A percentile compares a stretch with the other conserved stretches of the same genome.
Conservation (phyloP, 2,113 vertebrate genomes). For the Tetrao urogallus region DNA sequence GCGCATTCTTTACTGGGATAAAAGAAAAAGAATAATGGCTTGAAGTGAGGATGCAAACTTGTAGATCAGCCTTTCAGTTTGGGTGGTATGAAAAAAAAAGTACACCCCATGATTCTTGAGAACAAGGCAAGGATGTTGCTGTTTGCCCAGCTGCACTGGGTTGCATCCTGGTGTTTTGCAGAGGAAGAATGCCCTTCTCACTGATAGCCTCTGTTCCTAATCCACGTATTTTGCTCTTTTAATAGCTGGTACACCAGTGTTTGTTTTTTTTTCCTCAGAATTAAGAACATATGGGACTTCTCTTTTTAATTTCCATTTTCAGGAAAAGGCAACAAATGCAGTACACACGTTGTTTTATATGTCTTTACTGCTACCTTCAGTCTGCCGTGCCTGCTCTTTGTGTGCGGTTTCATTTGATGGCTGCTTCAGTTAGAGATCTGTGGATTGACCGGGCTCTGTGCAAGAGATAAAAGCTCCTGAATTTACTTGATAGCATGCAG, state of each 20-base stretch:
- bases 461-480: fast-evolving
- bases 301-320: background rate
- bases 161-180: background rate
- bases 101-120: background rate
- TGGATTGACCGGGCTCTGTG: background rate
- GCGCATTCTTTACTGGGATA: background rate
- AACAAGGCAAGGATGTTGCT: background rate
- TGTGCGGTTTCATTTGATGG: background rate
- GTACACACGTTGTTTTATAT: background rate
- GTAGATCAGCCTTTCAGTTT: background rate
- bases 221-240: background rate
- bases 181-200: background rate
- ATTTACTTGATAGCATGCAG: background rate
- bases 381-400: background rate
- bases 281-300: background rate
- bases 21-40: background rate
- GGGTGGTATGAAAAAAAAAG: background rate
- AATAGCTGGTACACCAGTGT: background rate
- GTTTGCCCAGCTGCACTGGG: background rate
- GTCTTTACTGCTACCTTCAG: background rate
- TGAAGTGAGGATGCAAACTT: background rate
- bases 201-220: background rate
- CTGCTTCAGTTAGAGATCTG: background rate
- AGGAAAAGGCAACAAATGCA: background rate
- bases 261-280: background rate